Percentiles rank a stretch among this genome's conserved stretches.
These are phyloP conservation scores for Drosophila burlai DNA, from an alignment of 1,140 invertebrate species.

Conservation along the genomic window DNA sequence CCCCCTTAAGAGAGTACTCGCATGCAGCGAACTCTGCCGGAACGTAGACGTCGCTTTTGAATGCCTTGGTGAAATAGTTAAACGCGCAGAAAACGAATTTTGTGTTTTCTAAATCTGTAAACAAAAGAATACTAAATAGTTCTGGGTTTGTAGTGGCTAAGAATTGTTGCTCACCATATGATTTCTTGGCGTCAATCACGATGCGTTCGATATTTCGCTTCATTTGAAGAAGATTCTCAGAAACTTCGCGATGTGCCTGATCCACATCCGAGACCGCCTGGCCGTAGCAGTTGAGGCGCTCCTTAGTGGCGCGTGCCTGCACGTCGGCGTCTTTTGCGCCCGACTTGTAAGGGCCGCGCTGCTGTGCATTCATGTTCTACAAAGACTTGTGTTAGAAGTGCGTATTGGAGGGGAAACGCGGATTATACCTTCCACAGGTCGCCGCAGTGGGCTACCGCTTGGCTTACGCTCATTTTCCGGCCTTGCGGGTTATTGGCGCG, in stretches of 20 bases:
- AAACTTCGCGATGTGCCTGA: constrained; percentile 22
- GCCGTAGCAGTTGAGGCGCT: constrained; percentile 55
- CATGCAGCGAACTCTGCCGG: constrained; percentile 74
- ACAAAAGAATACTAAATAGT: neutral
- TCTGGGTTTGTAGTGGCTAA: neutral
- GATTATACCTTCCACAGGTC: constrained; percentile 42
- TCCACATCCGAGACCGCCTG: constrained; percentile 34
- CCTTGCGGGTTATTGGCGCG: constrained; percentile 1
- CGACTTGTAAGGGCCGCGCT: constrained; percentile 49
- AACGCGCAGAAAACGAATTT: constrained; percentile 65
- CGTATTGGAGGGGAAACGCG: neutral
- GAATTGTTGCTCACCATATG: constrained; percentile 39
- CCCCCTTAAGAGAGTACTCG: constrained; percentile 63
- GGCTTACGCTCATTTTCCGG: constrained; percentile 1
- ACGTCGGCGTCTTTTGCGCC: constrained; percentile 44
- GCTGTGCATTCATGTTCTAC: constrained; percentile 48
- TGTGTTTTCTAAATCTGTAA: constrained; percentile 49
- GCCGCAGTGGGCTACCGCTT: constrained; percentile 46
- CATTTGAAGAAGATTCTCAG: constrained; percentile 30
- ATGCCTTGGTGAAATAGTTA: constrained; percentile 70
- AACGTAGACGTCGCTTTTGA: constrained; percentile 49
- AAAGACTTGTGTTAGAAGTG: neutral
- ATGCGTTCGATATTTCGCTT: constrained; percentile 65
- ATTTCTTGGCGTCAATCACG: constrained; percentile 33
- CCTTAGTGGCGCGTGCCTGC: neutral